These are phyloP conservation scores for Megaustenia siamemsis DNA, from an alignment of 2,888 invertebrate species.

Conservation along the genomic window DNA sequence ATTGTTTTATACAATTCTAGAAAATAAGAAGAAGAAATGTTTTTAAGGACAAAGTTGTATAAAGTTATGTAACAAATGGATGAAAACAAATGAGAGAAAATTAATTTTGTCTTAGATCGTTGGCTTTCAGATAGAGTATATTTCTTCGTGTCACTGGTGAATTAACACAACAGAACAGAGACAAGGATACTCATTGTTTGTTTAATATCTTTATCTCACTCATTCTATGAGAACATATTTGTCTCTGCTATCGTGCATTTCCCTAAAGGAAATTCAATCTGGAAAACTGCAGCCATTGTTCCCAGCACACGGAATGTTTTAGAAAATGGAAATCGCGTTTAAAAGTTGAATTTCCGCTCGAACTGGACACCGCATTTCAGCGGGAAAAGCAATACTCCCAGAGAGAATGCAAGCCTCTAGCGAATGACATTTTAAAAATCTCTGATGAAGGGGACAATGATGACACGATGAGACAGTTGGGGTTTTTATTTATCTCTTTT, in stretches of 20 bases:
- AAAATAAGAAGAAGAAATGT: too few species aligned
- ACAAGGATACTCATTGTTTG: neutral
- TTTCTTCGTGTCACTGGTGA: neutral
- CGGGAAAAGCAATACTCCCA: neutral
- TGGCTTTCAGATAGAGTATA: neutral
- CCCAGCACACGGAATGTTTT: neutral
- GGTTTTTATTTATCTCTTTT: neutral
- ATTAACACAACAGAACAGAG: neutral
- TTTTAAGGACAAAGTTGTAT: too few species aligned
- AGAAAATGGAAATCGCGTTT: neutral
- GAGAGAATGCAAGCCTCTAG: neutral
- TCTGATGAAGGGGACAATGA: neutral
- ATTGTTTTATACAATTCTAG: too few species aligned
- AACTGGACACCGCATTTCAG: neutral
- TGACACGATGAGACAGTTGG: neutral
- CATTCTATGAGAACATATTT: neutral
- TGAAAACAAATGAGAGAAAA: too few species aligned
- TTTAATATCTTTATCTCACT: neutral
- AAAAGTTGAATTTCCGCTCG: neutral
- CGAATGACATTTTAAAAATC: neutral
- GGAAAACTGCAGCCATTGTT: neutral
- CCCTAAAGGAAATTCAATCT: slow-evolving; percentile 13
- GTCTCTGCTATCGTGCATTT: neutral
- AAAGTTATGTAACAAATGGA: too few species aligned
- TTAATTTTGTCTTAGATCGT: too few species aligned